Evolutionary conservation across 2,888 invertebrate genomes (phyloP), one percentile per base, ranked within the genome.

Genomic region (Zootermopsis nevadensis): DNA sequence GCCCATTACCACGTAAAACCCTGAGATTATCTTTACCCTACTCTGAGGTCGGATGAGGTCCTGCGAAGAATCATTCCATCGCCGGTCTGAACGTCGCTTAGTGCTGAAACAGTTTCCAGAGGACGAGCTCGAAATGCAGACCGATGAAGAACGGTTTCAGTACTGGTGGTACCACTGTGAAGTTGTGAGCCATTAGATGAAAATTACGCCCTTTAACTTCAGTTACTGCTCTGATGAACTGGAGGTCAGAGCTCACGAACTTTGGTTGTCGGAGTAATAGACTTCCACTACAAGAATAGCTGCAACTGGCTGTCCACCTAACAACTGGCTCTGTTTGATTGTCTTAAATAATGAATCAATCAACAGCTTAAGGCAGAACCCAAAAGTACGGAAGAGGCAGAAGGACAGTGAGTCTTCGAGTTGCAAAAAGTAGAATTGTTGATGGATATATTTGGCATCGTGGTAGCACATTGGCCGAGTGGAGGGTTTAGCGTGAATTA

Each of bases 301-400:
- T 10, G 27, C 27, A 77, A 55, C 19, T n/a, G 74, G 74, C 38
- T 38, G 74, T 74, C 74, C 12, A 38, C 74, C 74, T 74, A 74
- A 74, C 38, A 74, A 66, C 60, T 55, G 24, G 60, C 66, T 60
- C 60, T 60, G 33, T 79, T 66, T 79, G 79, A 79, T 79, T 79
- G 66, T 66, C 79, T 79, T 79, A 79, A 79, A 79, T 79, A 66
- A 33, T 79, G 79, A 79, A 79, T 79, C 79, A 79, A 79, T 79
- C 79, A 79, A 79, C 79, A 79, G 66, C 27, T 79, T 42, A 74
- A 35, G 74, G 74, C 74, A 74, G 38, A 74, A 74, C n/a, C 38
- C 22, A 74, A n/a, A 38, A 74, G 33, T 33, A 42, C 38, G 38
- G n/a, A 74, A 35, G 8, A 4, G 7, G 38, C 22, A 74, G 24